Evolutionary conservation across 2,113 vertebrate genomes (phyloP), one percentile per base, ranked within the genome.

Genomic region (Antechinus flavipes): DNA sequence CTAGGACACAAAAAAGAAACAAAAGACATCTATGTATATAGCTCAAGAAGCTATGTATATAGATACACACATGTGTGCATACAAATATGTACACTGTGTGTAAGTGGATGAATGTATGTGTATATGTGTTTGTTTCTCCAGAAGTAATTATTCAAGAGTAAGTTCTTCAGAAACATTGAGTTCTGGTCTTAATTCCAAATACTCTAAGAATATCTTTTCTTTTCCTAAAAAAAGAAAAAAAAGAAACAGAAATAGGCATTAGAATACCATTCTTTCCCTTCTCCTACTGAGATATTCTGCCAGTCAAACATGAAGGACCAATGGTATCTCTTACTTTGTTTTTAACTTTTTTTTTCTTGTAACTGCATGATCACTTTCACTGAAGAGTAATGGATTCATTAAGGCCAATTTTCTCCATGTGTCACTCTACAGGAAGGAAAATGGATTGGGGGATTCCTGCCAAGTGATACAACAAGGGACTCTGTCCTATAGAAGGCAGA

Each of bases 381-480:
- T 93, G 7, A 42, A 46, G 23, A 92, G 3, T 92, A 93, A 54
- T 92, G 91, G 46, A n/a, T 30, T 91, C 84, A 93, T 47, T 91
- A 92, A 84, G n/a, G 90, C 23, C 5, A 89, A 84, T 93, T 30
- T 47, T 25, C 16, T 46, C 3, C 54, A 54, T 2, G 2, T 92
- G 54, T 91, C 92, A 91, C 50, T 91, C 46, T 55, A 30, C 16
- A 68, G 27, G 4, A 92, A 92, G 58, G 35, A 96, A 54, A 95
- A 94, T 53, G 90, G 58, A 56, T 52, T 89, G 54, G 89, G 54
- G 90, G n/a, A 92, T 91, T 96, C 35, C 90, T 89, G n/a, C 26
- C 42, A 90, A 92, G 84, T 90, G 53, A 92, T 26, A 91, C 35
- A 96, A 89, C 27, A 25, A 91, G 25, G 24, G 30, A 91, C 47